A percentile compares a stretch with the other conserved stretches of the same genome.
Conservation (phyloP, 2,797 vertebrate genomes). For the Syncerus caffer region DNA sequence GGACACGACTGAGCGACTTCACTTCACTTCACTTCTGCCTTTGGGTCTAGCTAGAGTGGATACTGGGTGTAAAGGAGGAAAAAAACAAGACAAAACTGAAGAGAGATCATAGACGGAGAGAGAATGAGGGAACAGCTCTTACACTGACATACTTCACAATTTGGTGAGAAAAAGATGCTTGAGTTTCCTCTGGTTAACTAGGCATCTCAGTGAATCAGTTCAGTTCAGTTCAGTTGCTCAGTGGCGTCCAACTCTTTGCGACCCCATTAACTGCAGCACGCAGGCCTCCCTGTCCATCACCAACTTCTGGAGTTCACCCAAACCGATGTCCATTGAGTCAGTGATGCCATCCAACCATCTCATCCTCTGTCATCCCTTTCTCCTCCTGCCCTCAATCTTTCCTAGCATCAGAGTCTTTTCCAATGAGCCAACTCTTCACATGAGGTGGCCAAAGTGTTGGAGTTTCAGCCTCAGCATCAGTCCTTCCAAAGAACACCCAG, state of each 20-base stretch:
- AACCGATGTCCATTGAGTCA: neutral
- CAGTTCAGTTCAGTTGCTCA: neutral
- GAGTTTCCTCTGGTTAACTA: neutral
- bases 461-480: neutral
- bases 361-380: neutral
- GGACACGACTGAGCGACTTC: too few species aligned
- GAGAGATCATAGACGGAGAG: neutral
- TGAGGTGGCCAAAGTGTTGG: neutral
- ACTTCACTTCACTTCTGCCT: neutral
- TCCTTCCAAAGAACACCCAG: neutral
- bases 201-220: neutral
- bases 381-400: neutral
- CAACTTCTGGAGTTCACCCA: neutral
- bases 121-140: neutral
- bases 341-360: neutral
- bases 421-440: accelerated
- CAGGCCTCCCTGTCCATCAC: neutral
- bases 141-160: neutral
- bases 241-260: accelerated
- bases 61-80: neutral
- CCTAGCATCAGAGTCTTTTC: neutral
- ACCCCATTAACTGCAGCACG: neutral
- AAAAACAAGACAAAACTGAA: neutral
- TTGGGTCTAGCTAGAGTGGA: neutral
- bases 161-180: neutral